These are phyloP conservation scores for Diorhabda sublineata DNA, from an alignment of 1,140 invertebrate species.

Conservation along the genomic window DNA sequence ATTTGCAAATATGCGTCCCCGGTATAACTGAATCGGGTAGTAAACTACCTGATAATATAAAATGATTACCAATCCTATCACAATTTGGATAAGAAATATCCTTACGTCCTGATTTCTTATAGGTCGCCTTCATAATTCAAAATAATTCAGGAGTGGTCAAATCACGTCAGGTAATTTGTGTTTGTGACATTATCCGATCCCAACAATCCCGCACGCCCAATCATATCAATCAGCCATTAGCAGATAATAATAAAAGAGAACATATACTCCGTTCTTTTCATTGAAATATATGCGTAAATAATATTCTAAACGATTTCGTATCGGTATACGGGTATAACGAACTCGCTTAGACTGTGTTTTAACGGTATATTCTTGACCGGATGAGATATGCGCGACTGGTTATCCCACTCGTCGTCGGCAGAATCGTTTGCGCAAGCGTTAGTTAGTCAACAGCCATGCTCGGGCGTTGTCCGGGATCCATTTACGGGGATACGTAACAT, in stretches of 20 bases:
- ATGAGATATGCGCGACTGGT: constrained; percentile 11
- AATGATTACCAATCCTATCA: not conserved
- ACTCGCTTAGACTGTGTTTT: constrained; percentile 1
- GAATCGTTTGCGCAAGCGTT: constrained; percentile 25
- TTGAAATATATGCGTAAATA: not conserved
- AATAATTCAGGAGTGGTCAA: constrained; percentile 13
- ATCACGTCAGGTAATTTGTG: constrained; percentile 18
- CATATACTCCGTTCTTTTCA: constrained; percentile 7
- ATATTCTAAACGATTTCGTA: not conserved
- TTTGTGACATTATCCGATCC: constrained; percentile 19
- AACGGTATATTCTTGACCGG: not conserved
- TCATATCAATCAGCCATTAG: constrained; percentile 31
- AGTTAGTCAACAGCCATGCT: constrained; percentile 32
- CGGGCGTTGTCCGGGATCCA: constrained; percentile 26
- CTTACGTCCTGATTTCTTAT: constrained; percentile 3
- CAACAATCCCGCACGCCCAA: constrained; percentile 19
- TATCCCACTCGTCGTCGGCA: constrained; percentile 31
- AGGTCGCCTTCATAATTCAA: constrained; percentile 12
- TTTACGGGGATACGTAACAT: constrained; percentile 20
- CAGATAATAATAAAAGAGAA: constrained; percentile 21
- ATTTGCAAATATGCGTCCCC: not conserved
- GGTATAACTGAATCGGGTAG: not conserved
- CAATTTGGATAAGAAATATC: too few species aligned
- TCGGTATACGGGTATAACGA: too few species aligned
- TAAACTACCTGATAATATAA: not conserved